Conservation (phyloP, 2,113 vertebrate species). For the Ammodytes marinus region DNA sequence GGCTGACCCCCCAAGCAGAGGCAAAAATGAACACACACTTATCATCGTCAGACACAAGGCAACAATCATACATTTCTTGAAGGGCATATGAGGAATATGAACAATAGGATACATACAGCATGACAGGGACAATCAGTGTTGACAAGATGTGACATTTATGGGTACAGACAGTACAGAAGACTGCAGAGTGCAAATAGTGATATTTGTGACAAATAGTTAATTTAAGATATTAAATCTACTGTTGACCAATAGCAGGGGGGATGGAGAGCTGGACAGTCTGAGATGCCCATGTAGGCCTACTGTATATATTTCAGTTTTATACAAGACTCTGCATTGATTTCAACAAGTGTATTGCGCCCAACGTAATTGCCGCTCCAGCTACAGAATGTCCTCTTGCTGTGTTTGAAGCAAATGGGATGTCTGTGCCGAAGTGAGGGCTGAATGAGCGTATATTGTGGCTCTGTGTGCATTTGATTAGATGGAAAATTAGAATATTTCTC, state of each 20-base stretch:
- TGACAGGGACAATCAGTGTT: too few relatives aligned
- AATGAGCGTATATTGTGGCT: not conserved
- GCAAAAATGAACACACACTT: not conserved
- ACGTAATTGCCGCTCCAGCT: not conserved
- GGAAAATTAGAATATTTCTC: conserved; percentile 50
- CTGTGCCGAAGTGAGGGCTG: conserved; percentile 2
- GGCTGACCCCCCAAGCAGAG: not conserved
- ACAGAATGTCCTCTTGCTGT: conserved; percentile 9
- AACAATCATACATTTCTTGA: not conserved
- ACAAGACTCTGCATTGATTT: not conserved
- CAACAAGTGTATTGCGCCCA: not conserved
- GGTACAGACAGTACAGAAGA: too few relatives aligned
- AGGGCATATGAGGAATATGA: too few relatives aligned
- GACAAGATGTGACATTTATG: too few relatives aligned
- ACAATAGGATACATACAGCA: too few relatives aligned
- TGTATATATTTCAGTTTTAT: not conserved
- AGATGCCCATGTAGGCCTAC: not conserved
- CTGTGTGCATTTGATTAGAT: conserved; percentile 49
- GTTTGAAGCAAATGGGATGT: conserved; percentile 25
- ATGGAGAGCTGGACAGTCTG: too few relatives aligned
- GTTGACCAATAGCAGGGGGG: too few relatives aligned
- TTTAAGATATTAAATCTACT: too few relatives aligned
- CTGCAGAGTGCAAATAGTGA: too few relatives aligned
- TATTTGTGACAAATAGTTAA: too few relatives aligned
- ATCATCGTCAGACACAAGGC: not conserved